Evolutionary conservation across 2,113 vertebrate genomes (phyloP).

Genomic region (Vulpes lagopus): DNA sequence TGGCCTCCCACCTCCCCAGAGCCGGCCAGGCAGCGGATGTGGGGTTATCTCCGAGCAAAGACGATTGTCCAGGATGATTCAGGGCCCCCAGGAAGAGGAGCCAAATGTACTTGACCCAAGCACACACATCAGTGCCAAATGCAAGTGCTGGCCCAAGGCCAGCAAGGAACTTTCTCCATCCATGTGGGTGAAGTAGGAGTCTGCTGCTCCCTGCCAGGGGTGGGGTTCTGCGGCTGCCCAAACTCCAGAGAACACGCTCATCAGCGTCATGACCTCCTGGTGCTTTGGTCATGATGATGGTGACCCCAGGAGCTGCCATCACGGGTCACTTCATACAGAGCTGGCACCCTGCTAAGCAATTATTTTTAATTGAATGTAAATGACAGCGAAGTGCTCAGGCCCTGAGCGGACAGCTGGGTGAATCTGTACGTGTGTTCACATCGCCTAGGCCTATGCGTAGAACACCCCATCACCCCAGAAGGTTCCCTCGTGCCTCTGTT

Average conservation of each 20-base stretch:
- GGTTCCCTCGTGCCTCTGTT: not conserved
- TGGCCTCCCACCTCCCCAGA: not conserved
- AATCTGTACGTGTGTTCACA: accelerated
- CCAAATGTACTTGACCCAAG: constrained; percentile 47
- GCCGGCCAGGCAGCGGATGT: not conserved
- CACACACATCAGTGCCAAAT: constrained; percentile 43
- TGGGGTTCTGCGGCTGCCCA: not conserved
- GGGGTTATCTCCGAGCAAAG: not conserved
- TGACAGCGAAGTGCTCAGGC: not conserved
- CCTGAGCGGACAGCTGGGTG: not conserved
- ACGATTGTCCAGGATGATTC: not conserved
- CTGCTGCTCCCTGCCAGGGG: constrained; percentile 34
- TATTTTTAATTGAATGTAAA: not conserved
- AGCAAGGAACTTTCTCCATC: not conserved
- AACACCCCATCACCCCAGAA: accelerated
- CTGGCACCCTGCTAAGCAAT: not conserved
- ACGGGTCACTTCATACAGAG: not conserved
- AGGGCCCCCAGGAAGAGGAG: constrained; percentile 34
- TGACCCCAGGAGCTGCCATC: not conserved
- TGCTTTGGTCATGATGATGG: accelerated
- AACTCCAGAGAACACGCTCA: not conserved
- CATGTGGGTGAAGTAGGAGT: not conserved
- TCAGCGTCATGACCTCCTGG: accelerated
- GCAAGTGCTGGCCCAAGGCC: constrained; percentile 68
- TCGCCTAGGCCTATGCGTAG: accelerated